Evolutionary conservation across 30 jellyfish, hydroid and myxozoan species (phyloP).

Genomic region (Hydractinia symbiolongicarpus): DNA sequence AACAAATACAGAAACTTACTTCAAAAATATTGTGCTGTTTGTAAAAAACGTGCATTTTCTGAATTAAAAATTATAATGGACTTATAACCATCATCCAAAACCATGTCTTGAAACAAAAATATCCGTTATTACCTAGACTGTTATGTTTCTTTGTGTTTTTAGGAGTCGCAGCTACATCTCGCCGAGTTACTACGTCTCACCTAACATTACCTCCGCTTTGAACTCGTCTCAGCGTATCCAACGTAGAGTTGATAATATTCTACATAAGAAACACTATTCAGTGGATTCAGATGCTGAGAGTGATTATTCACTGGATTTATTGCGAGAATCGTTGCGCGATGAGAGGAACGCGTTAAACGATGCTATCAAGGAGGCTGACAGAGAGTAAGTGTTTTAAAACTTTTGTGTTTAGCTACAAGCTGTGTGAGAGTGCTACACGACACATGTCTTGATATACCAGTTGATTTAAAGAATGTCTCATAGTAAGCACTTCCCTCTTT

Average conservation of each 20-base stretch:
- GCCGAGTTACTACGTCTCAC: slow-evolving; percentile 25
- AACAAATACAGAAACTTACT: too few relatives aligned
- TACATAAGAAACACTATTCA: slow-evolving; percentile 56
- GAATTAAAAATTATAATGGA: too few relatives aligned
- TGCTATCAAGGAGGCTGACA: slow-evolving; percentile 92
- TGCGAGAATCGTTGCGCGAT: slow-evolving; percentile 84
- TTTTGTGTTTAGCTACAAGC: background rate
- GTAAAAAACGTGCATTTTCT: too few relatives aligned
- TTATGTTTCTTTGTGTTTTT: too few relatives aligned
- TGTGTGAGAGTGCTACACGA: background rate
- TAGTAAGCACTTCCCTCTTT: too few relatives aligned
- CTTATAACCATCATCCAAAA: too few relatives aligned
- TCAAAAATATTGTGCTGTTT: too few relatives aligned
- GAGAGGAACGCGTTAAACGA: slow-evolving; percentile 83
- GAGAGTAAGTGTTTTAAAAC: slow-evolving; percentile 55
- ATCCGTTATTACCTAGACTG: too few relatives aligned
- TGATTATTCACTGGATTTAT: slow-evolving; percentile 72
- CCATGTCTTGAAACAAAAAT: too few relatives aligned
- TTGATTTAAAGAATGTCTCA: too few relatives aligned
- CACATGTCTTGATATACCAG: too few relatives aligned
- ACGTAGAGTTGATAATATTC: slow-evolving; percentile 71
- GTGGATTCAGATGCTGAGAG: slow-evolving; percentile 53
- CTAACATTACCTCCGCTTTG: slow-evolving; percentile 75
- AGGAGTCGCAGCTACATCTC: too few relatives aligned
- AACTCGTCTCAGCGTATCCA: slow-evolving; percentile 86